Conservation (phyloP, 2,888 invertebrate species). For the Lutraria lutraria region DNA sequence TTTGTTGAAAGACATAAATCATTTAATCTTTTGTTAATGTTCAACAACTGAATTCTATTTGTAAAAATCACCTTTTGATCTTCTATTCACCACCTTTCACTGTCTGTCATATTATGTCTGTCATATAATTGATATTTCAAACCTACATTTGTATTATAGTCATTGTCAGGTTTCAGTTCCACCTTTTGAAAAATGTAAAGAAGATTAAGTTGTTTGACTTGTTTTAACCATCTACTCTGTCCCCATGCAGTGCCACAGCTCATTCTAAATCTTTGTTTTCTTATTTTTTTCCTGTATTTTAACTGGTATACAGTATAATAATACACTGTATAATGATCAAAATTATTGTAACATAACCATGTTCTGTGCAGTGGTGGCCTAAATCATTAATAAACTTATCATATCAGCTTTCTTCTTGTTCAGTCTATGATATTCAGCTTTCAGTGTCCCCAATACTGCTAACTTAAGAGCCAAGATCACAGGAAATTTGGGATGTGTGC, state of each 20-base stretch:
- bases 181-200: background rate
- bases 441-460: no score
- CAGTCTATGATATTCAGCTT: background rate
- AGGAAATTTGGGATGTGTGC: no score
- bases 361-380: no score
- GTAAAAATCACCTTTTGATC: background rate
- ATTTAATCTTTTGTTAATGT: background rate
- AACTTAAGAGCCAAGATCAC: no score
- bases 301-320: no score
- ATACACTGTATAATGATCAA: no score
- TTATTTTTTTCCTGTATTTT: background rate
- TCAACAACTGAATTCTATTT: background rate
- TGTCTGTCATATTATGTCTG: background rate
- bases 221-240: background rate
- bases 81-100: background rate
- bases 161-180: slow-evolving; percentile 3
- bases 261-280: background rate
- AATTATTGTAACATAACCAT: no score
- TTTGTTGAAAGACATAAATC: background rate
- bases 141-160: background rate
- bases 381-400: no score
- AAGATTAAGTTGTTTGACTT: background rate
- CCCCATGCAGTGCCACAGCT: background rate
- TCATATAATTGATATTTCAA: background rate
- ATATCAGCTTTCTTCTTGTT: background rate